Conservation (phyloP, 2,797 vertebrate species). For the Cirrhinus mrigala region DNA sequence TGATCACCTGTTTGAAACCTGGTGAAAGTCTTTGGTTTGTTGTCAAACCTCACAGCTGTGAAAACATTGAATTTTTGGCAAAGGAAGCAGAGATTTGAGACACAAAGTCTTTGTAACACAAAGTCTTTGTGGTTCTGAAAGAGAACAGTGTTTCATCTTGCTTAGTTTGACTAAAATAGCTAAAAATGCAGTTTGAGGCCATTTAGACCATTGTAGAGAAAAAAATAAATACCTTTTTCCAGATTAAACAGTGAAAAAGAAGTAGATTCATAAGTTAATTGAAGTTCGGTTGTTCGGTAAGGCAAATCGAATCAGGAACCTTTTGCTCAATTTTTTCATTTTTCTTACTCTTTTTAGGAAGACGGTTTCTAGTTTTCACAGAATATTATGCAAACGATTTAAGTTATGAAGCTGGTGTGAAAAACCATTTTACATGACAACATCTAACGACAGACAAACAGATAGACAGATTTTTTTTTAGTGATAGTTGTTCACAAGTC, state of each 20-base stretch:
- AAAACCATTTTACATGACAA: no score
- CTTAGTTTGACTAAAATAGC: constrained; percentile 58
- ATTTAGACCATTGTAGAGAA: neutral
- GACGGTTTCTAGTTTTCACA: no score
- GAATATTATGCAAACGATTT: no score
- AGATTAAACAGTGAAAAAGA: neutral
- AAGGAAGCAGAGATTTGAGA: constrained; percentile 61
- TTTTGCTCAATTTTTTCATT: neutral
- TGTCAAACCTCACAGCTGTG: constrained; percentile 78
- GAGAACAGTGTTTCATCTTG: constrained; percentile 72
- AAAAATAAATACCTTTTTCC: neutral
- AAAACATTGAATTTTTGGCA: constrained; percentile 77
- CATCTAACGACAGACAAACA: no score
- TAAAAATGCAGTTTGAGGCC: constrained; percentile 56
- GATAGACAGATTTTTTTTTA: no score
- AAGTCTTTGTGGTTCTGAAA: constrained; percentile 67
- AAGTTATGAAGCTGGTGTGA: no score
- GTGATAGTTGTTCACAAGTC: no score
- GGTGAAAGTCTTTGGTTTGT: constrained; percentile 63
- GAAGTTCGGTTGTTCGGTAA: neutral
- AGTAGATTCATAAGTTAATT: neutral
- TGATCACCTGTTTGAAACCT: neutral
- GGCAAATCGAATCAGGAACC: neutral
- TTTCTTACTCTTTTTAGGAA: neutral
- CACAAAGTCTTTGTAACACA: neutral